phyloP scores from a whole-genome alignment of 2,113 vertebrate species.

The Percina caprodes region DNA sequence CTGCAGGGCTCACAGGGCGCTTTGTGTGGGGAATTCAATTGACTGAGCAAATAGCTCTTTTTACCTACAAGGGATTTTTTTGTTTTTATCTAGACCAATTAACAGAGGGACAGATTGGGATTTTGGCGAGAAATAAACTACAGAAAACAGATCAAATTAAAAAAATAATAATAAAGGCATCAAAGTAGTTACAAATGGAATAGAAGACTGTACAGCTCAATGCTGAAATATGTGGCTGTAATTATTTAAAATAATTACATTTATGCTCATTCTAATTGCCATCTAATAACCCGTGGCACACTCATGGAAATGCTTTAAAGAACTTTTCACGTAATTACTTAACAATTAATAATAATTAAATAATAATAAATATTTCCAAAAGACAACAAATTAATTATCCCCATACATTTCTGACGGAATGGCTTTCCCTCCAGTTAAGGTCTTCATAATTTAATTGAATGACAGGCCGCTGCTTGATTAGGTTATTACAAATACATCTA shows the following conservation, averaged over 20 bases:
- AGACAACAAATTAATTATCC: constrained; percentile 55
- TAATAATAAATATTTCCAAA: constrained; percentile 59
- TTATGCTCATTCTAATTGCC: constrained; percentile 53
- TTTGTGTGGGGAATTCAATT: constrained; percentile 78
- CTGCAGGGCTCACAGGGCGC: constrained; percentile 70
- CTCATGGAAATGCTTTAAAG: constrained; percentile 44
- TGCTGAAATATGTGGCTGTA: constrained; percentile 37
- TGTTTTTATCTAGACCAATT: constrained; percentile 76
- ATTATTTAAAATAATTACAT: constrained; percentile 69
- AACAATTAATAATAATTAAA: constrained; percentile 53
- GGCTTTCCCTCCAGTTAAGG: constrained; percentile 35
- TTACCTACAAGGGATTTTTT: constrained; percentile 76
- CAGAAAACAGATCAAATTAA: constrained; percentile 33
- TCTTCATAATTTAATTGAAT: constrained; percentile 66
- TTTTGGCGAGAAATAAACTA: constrained; percentile 38
- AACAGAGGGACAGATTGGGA: constrained; percentile 54
- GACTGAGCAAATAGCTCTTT: constrained; percentile 81
- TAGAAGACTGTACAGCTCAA: constrained; percentile 8
- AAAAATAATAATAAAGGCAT: constrained; percentile 28
- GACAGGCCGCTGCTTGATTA: constrained; percentile 75
- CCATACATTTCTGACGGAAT: neutral
- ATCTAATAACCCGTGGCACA: constrained; percentile 42
- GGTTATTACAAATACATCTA: constrained; percentile 78
- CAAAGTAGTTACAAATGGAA: constrained; percentile 42
- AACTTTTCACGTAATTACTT: constrained; percentile 54